These are phyloP conservation scores for Burhinus oedicnemus DNA, from an alignment of 2,113 vertebrate genomes.

Conservation along the genomic window DNA sequence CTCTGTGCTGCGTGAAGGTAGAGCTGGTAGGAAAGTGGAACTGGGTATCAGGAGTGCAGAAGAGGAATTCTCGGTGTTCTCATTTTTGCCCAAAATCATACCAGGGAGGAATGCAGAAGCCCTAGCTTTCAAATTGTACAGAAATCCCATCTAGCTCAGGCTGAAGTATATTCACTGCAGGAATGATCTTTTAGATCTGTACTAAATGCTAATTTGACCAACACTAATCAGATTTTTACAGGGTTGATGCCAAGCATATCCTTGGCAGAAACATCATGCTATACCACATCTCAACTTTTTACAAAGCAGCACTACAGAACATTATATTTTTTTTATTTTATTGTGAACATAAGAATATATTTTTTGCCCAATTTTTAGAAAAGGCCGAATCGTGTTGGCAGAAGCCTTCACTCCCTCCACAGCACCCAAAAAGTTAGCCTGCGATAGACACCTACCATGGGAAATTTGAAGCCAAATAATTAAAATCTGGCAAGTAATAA, in stretches of 20 bases:
- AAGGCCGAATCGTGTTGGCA: background rate
- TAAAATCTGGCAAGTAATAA: conserved; percentile 39
- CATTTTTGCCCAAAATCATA: background rate
- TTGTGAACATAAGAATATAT: background rate
- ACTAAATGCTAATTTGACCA: background rate
- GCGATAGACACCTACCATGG: background rate
- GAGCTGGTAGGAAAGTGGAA: background rate
- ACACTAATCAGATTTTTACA: background rate
- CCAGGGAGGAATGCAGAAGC: background rate
- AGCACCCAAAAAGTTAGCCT: background rate
- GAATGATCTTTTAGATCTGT: background rate
- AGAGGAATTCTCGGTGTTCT: background rate
- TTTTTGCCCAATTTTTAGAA: background rate
- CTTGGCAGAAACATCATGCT: background rate
- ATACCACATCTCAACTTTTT: background rate
- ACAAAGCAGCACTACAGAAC: background rate
- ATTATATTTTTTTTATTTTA: background rate
- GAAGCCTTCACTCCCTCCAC: background rate
- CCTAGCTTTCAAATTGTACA: background rate
- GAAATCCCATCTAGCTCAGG: background rate
- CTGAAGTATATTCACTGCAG: background rate
- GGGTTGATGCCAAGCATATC: background rate
- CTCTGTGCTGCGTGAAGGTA: background rate
- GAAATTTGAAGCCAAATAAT: conserved; percentile 53
- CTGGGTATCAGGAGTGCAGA: background rate